A percentile compares a stretch with the other conserved stretches of the same genome.
These are phyloP conservation scores for Fratercula arctica DNA, from an alignment of 2,797 vertebrate genomes.

Conservation along the genomic window DNA sequence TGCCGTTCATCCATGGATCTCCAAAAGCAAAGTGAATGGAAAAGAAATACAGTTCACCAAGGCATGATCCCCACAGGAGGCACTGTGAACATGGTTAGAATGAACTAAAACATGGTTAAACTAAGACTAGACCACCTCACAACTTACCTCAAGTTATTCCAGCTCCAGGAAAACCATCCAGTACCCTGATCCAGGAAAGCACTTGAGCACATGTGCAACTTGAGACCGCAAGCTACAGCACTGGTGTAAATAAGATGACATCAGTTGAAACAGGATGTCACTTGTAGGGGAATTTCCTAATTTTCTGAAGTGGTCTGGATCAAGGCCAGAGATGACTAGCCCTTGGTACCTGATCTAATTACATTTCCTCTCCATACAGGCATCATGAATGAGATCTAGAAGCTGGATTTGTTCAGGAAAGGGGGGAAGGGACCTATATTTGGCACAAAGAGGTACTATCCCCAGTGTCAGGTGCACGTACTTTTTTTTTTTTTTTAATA, in stretches of 20 bases:
- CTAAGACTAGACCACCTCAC: not conserved
- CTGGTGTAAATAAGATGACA: not conserved
- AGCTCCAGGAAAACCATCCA: not conserved
- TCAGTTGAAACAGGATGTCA: not conserved
- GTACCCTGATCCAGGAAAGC: not conserved
- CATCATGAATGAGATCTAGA: not conserved
- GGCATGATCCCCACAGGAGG: not conserved
- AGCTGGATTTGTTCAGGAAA: not conserved
- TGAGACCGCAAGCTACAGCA: not conserved
- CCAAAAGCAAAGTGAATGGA: not conserved
- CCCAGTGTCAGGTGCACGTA: not conserved
- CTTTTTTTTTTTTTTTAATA: not conserved
- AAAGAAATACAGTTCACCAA: not conserved
- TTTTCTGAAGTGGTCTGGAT: not conserved
- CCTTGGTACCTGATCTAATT: not conserved
- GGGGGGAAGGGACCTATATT: not conserved
- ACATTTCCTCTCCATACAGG: not conserved
- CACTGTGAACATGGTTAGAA: not conserved
- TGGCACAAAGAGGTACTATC: not conserved
- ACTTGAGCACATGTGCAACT: not conserved
- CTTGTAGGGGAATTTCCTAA: not conserved
- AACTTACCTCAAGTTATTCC: not conserved
- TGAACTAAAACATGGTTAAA: not conserved
- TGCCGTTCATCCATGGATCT: not conserved
- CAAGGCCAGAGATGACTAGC: not conserved